Percentiles rank a stretch among this genome's conserved stretches.
phyloP scores from a whole-genome alignment of 2,113 vertebrate species.

The zebrafish (Danio rerio) region GRCz12tu NC_133177.1:1488001-1488500 shows the following conservation, averaged over 20 bases:
- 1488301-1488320: slow-evolving; percentile 75
- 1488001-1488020: too few species aligned
- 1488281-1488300: slow-evolving; percentile 76
- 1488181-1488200: neutral
- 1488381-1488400: slow-evolving; percentile 66
- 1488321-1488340: slow-evolving; percentile 76
- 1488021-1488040: too few species aligned
- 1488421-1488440: slow-evolving; percentile 47
- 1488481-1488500: neutral
- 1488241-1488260: slow-evolving; percentile 58
- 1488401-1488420: slow-evolving; percentile 62
- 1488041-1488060: neutral
- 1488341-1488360: slow-evolving; percentile 79
- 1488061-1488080: neutral
- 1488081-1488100: neutral
- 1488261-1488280: slow-evolving; percentile 79
- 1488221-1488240: neutral
- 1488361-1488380: slow-evolving; percentile 76
- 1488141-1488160: neutral
- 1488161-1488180: neutral
- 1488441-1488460: neutral
- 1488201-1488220: neutral
- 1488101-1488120: neutral
- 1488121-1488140: neutral
- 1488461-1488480: neutral